Conservation (phyloP, 2,113 vertebrate genomes). For the Dipodomys stephensi region DNA sequence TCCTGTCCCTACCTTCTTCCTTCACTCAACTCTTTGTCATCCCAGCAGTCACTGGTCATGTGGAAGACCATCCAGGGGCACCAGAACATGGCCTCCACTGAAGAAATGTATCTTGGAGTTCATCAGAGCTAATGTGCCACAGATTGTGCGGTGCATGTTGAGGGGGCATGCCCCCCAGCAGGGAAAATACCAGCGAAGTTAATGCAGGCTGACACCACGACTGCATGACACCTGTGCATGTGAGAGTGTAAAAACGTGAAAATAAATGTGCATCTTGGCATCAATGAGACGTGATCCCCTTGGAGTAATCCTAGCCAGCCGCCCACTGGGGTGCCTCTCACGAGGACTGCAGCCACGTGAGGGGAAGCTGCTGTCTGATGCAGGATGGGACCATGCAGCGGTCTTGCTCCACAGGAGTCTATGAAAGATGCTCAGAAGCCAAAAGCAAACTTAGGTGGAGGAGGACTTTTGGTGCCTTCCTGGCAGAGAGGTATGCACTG, state of each 20-base stretch:
- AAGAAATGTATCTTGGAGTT: not conserved
- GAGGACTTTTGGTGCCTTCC: not conserved
- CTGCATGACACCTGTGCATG: not conserved
- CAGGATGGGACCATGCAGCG: no score
- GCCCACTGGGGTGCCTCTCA: not conserved
- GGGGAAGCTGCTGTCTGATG: no score
- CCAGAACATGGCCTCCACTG: no score
- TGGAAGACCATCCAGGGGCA: not conserved
- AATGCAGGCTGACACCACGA: not conserved
- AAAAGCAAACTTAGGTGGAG: no score
- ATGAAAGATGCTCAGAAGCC: not conserved
- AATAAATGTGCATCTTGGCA: not conserved
- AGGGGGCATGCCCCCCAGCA: not conserved
- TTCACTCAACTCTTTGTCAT: not conserved
- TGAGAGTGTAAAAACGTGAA: no score
- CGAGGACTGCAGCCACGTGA: not conserved
- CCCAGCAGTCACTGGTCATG: accelerated
- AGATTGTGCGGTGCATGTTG: not conserved
- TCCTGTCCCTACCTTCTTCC: not conserved
- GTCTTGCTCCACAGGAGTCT: not conserved
- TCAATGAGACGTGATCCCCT: not conserved
- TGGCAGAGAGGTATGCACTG: not conserved
- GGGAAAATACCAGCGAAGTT: not conserved
- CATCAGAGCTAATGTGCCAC: not conserved
- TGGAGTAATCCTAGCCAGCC: not conserved